Evolutionary conservation across 1,140 invertebrate genomes (phyloP).

Genomic region (Anoplolepis gracilipes): DNA sequence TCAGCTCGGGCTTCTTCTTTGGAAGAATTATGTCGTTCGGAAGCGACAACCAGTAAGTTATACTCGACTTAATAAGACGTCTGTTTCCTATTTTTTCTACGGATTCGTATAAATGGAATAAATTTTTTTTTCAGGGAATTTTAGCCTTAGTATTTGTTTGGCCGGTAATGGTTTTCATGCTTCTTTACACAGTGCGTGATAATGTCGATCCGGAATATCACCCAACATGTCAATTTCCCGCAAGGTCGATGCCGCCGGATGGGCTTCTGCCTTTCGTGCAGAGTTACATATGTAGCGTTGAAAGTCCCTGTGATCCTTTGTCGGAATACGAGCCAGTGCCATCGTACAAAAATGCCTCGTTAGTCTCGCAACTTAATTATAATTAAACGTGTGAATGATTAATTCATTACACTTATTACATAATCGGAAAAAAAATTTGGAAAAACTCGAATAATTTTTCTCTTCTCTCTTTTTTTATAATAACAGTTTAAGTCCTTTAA

Average conservation of each 20-base stretch:
- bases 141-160: conserved; percentile 85
- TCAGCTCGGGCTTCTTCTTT: conserved; percentile 87
- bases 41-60: conserved; percentile 86
- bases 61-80: neutral
- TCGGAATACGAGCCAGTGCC: conserved; percentile 88
- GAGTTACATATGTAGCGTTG: conserved; percentile 89
- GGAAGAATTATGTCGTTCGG: conserved; percentile 88
- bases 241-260: conserved; percentile 87
- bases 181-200: conserved; percentile 86
- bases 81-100: neutral
- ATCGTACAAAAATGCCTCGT: conserved; percentile 88
- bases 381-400: neutral
- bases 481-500: conserved; percentile 82
- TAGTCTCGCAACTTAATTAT: conserved; percentile 75
- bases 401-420: neutral
- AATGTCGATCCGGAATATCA: conserved; percentile 86
- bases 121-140: conserved; percentile 84
- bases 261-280: conserved; percentile 88
- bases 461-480: neutral
- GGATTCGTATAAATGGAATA: neutral
- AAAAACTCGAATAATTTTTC: neutral
- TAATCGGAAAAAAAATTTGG: no score
- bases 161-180: conserved; percentile 85
- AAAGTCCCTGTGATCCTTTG: conserved; percentile 87
- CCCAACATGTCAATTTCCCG: conserved; percentile 88